phyloP scores from a whole-genome alignment of 2,888 invertebrate species.

The Taenaris catops region DNA sequence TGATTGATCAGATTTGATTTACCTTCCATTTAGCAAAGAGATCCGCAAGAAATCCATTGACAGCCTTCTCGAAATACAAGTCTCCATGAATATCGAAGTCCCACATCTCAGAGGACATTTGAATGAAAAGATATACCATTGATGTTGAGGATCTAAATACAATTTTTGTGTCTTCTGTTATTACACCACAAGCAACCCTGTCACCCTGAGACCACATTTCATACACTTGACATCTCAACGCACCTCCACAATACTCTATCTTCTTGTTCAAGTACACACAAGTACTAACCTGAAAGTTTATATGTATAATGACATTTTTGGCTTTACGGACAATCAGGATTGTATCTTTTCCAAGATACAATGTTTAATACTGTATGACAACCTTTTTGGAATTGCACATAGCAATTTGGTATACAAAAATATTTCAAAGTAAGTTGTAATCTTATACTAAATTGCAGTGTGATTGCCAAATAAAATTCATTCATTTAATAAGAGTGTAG shows the following conservation, averaged over 20 bases:
- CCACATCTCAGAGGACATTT: conserved; percentile 99
- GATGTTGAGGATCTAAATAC: conserved; percentile 98
- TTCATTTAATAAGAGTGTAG: too few species aligned
- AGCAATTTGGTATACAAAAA: too few species aligned
- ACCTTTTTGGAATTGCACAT: too few species aligned
- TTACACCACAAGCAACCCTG: conserved; percentile 95
- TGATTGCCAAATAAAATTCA: too few species aligned
- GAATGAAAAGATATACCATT: conserved; percentile 98
- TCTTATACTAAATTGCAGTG: too few species aligned
- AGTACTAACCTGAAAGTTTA: conserved; percentile 88
- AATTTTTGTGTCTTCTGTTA: conserved; percentile 97
- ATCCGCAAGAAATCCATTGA: conserved; percentile 97
- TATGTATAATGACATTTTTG: too few species aligned
- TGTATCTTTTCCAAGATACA: too few species aligned
- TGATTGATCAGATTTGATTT: too few species aligned
- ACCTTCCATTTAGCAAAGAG: conserved; percentile 98
- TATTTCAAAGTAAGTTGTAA: too few species aligned
- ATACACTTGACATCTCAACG: conserved; percentile 92
- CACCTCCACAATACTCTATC: conserved; percentile 93
- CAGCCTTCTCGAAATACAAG: conserved; percentile 98
- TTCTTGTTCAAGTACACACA: conserved; percentile 97
- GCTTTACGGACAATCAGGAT: too few species aligned
- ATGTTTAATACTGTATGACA: too few species aligned
- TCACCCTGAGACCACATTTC: conserved; percentile 99
- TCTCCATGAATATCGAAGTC: conserved; percentile 99